phyloP scores from a whole-genome alignment of 2,113 vertebrate genomes.

The Tyrannus savana region DNA sequence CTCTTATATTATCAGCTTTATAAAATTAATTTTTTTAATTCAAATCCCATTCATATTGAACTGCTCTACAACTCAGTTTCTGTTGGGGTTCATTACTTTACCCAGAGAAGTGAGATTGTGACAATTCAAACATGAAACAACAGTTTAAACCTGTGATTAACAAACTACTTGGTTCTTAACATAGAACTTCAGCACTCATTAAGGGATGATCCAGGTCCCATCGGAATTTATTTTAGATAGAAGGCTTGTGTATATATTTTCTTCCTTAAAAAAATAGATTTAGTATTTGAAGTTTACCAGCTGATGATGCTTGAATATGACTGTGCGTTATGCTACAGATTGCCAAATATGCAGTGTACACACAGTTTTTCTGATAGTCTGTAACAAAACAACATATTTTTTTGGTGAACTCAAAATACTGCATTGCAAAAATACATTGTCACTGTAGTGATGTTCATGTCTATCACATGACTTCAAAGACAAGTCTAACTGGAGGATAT shows the following conservation, averaged over 20 bases:
- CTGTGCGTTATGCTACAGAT: neutral
- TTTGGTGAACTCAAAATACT: neutral
- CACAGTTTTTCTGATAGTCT: neutral
- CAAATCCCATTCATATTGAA: accelerated
- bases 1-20: neutral
- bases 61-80: neutral
- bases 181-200: neutral
- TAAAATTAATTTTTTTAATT: neutral
- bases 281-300: neutral
- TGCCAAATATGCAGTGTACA: neutral
- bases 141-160: neutral
- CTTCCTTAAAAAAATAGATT: neutral
- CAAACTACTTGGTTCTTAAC: neutral
- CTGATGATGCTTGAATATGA: neutral
- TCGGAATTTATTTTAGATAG: neutral
- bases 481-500: neutral
- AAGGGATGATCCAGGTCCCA: neutral
- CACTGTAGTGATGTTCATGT: neutral
- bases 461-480: neutral
- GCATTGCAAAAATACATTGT: neutral
- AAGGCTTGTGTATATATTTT: neutral
- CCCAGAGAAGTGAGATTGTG: neutral
- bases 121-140: neutral
- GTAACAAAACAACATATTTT: neutral
- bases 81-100: neutral